Base-by-base conservation (phyloP, 2,113 vertebrate species). In the Psilopsiagon aurifrons region DNA sequence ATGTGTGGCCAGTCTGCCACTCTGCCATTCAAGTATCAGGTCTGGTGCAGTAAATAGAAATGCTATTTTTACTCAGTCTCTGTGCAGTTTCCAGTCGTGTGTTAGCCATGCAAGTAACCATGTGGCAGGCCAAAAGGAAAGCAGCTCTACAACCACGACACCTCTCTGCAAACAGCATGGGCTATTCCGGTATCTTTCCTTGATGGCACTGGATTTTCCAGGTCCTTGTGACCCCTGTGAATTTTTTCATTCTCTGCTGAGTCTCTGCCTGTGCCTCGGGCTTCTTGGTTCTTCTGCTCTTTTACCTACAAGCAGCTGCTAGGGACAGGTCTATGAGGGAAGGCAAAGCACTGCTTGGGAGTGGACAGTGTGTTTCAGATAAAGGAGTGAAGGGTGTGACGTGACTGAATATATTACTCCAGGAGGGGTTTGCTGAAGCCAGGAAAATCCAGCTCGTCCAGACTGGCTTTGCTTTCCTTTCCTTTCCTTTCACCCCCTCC, bases 401-500 rank as follows among this genome's bases (percentile, higher is more conserved):
- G 47, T 77, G 67, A 59, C 71, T 80, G 52, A 73, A 33, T 52
- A 14, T 69, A 29, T 82, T 85, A 66, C 67, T 92, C 35, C 64
- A 78, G 51, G 29, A 94, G 59, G 78, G 63, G 28, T 49, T 90
- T 86, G 27, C 64, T 63, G 49, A 66, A 92, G 95, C 93, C 92
- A 90, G 95, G 85, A 96, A 95, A 97, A 97, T 90, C 71, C 68
- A 83, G 71, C 82, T 83, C 1, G 23, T 86, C 70, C 93, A 80
- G 85, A 66, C 82, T 78, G 92, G 60, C 82, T 96, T 64, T 90
- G 39, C 76, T 96, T 95, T 85, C 46, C 71, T 88, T 95, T 84
- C 49, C 71, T 87, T 86, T 96, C 90, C 76, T 85, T 86, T 96
- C 90, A 92, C 75, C 93, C 87, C 85, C 73, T 90, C 85, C 90